Conservation (phyloP, 2,888 invertebrate species). For the Caenorhabditis angaria region DNA sequence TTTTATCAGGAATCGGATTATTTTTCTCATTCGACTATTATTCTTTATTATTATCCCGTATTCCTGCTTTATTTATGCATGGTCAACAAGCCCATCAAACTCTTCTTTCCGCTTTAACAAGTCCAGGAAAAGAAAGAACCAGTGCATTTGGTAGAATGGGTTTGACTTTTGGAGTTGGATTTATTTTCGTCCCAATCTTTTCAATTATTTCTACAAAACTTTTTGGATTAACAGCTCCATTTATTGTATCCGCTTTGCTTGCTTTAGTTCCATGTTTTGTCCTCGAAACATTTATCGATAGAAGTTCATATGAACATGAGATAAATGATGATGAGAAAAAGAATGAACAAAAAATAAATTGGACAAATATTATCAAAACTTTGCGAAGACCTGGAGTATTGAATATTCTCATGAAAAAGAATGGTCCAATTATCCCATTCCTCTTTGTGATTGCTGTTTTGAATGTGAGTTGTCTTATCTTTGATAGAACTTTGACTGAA, state of each 20-base stretch:
- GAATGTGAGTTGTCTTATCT: constrained; percentile 41
- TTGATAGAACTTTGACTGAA: background rate
- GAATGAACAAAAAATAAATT: constrained; percentile 19
- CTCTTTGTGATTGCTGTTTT: constrained; percentile 51
- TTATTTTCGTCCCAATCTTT: constrained; percentile 23
- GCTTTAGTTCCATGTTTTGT: constrained; percentile 43
- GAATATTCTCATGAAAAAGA: constrained; percentile 57
- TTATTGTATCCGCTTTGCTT: constrained; percentile 41
- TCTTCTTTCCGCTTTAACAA: constrained; percentile 58
- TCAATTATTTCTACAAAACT: constrained; percentile 18
- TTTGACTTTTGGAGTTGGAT: constrained; percentile 58
- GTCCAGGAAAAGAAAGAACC: constrained; percentile 62
- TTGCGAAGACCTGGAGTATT: constrained; percentile 50
- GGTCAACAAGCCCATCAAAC: constrained; percentile 66
- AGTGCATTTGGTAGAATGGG: constrained; percentile 64
- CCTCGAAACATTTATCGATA: constrained; percentile 40
- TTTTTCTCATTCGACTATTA: constrained; percentile 52
- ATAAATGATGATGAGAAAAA: constrained; percentile 20
- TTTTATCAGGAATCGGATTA: constrained; percentile 47
- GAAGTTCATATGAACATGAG: constrained; percentile 42
- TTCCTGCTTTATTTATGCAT: constrained; percentile 62
- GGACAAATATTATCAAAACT: constrained; percentile 42
- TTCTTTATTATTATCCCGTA: constrained; percentile 48
- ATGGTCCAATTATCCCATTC: constrained; percentile 52
- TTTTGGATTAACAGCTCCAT: constrained; percentile 29